Conservation (phyloP, 1,140 invertebrate species). For the Aethina tumida region DNA sequence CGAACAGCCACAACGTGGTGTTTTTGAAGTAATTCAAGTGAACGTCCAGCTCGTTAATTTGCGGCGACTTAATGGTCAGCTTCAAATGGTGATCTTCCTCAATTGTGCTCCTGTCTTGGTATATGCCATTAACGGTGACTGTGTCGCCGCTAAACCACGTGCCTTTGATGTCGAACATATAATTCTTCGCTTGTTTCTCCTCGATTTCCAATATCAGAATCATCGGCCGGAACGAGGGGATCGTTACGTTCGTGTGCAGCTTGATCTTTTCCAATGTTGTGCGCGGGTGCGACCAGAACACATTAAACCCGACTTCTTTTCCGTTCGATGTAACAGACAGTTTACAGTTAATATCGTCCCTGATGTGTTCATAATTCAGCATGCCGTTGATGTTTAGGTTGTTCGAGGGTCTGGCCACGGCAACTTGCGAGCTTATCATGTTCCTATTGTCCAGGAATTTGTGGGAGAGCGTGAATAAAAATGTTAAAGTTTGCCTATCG, state of each 20-base stretch:
- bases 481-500: constrained; percentile 44
- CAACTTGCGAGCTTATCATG: constrained; percentile 32
- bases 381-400: constrained; percentile 37
- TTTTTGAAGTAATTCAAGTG: constrained; percentile 51
- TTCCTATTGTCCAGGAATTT: constrained; percentile 32
- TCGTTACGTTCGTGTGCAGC: constrained; percentile 47
- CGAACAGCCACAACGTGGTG: constrained; percentile 47
- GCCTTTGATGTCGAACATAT: constrained; percentile 54
- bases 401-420: constrained; percentile 33
- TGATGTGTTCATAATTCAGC: constrained; percentile 36
- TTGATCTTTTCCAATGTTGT: constrained; percentile 45
- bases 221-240: constrained; percentile 52
- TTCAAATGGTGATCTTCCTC: constrained; percentile 55
- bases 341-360: constrained; percentile 35
- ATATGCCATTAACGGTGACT: constrained; percentile 53
- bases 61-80: constrained; percentile 54
- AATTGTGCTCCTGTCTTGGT: constrained; percentile 56
- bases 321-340: constrained; percentile 34
- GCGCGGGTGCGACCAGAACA: constrained; percentile 44
- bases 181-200: constrained; percentile 45
- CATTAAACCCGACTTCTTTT: constrained; percentile 47
- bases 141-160: constrained; percentile 72
- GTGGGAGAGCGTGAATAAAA: constrained; percentile 45
- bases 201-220: constrained; percentile 42
- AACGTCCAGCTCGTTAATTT: constrained; percentile 54